A percentile compares a stretch with the other conserved stretches of the same genome.
Evolutionary conservation across 2,888 invertebrate species (phyloP).

Genomic region (Tetropium fuscum): DNA sequence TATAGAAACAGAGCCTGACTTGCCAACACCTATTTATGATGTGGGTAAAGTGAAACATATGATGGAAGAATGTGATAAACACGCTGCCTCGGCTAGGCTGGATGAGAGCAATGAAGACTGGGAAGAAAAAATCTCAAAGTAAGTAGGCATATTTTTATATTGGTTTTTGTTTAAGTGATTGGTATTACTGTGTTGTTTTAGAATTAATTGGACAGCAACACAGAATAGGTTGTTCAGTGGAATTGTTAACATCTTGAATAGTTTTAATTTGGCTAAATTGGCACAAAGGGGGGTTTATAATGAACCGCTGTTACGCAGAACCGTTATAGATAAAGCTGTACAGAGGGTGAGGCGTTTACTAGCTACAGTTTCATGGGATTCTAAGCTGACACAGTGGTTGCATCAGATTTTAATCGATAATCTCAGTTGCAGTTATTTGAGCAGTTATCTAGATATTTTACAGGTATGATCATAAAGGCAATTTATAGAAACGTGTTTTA

Average conservation of each 20-base stretch:
- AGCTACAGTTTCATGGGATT: constrained; percentile 80
- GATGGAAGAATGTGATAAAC: constrained; percentile 80
- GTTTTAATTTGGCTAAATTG: constrained; percentile 75
- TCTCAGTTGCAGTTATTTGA: constrained; percentile 74
- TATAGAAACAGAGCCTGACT: constrained; percentile 64
- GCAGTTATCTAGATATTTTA: constrained; percentile 81
- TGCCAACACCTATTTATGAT: constrained; percentile 70
- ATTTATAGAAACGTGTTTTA: not conserved
- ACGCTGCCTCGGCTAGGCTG: constrained; percentile 72
- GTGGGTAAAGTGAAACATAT: constrained; percentile 70
- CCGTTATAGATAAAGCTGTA: constrained; percentile 78
- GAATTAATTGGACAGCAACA: constrained; percentile 73
- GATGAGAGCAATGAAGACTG: constrained; percentile 73
- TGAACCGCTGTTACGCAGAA: constrained; percentile 77
- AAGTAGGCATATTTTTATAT: not conserved
- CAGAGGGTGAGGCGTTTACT: constrained; percentile 76
- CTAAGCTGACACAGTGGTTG: constrained; percentile 80
- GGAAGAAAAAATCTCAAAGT: constrained; percentile 73
- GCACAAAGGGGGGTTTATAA: constrained; percentile 71
- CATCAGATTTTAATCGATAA: constrained; percentile 78
- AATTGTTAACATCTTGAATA: constrained; percentile 74
- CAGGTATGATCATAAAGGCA: constrained; percentile 67
- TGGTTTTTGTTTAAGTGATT: not conserved
- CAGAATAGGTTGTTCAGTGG: constrained; percentile 77
- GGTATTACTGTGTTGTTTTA: constrained; percentile 48